These are phyloP conservation scores for Thymelicus sylvestris DNA, from an alignment of 2,888 invertebrate species.

Conservation along the genomic window DNA sequence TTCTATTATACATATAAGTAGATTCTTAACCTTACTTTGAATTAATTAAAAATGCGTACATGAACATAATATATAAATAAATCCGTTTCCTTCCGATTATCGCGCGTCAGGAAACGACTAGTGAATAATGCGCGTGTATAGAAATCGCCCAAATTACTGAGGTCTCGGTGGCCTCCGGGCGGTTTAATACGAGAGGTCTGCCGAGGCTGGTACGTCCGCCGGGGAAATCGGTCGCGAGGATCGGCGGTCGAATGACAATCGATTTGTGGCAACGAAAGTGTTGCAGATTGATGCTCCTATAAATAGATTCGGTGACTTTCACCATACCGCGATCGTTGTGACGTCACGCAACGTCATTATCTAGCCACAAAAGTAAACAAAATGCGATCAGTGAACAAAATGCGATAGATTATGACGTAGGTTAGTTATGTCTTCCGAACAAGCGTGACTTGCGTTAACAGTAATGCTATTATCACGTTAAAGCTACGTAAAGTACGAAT, in stretches of 20 bases:
- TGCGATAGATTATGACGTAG: too few relatives aligned
- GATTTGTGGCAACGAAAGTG: slow-evolving; percentile 73
- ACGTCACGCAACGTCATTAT: slow-evolving; percentile 53
- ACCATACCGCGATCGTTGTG: slow-evolving; percentile 52
- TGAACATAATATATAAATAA: slow-evolving; percentile 34
- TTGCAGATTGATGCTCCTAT: slow-evolving; percentile 69
- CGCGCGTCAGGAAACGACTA: slow-evolving; percentile 40
- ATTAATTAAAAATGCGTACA: slow-evolving; percentile 25
- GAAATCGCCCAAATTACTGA: slow-evolving; percentile 32
- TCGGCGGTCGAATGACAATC: slow-evolving; percentile 70
- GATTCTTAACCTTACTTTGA: slow-evolving; percentile 15
- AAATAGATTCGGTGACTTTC: slow-evolving; percentile 69
- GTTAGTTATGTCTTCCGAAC: too few relatives aligned
- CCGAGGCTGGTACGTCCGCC: slow-evolving; percentile 21
- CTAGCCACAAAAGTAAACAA: slow-evolving; percentile 11
- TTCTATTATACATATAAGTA: too few relatives aligned
- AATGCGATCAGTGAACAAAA: background rate
- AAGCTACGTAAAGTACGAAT: too few relatives aligned
- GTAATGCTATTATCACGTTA: too few relatives aligned
- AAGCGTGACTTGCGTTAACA: too few relatives aligned
- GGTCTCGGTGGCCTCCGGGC: slow-evolving; percentile 21
- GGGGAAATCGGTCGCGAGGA: slow-evolving; percentile 62
- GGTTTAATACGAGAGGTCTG: slow-evolving; percentile 20
- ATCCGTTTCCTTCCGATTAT: slow-evolving; percentile 44
- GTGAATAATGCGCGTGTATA: slow-evolving; percentile 18